Percentiles rank a stretch among this genome's conserved stretches.
Evolutionary conservation across 2,888 invertebrate genomes (phyloP).

Genomic region (Ichneumon xanthorius): DNA sequence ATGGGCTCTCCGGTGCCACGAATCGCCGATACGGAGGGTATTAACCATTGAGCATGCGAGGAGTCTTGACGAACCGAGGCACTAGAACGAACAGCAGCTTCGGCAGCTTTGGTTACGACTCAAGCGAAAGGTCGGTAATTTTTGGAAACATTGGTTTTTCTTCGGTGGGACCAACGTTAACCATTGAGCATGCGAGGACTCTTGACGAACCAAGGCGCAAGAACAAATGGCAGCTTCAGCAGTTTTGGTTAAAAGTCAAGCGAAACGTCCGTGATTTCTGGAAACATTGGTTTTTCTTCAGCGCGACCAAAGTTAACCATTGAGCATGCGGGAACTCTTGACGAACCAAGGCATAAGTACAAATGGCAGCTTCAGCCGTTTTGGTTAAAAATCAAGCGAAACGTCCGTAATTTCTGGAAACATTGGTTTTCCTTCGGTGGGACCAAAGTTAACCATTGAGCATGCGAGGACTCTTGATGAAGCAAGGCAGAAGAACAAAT

Average conservation of each 20-base stretch:
- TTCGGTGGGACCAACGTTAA: neutral
- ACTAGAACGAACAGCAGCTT: neutral
- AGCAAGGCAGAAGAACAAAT: conserved; percentile 10
- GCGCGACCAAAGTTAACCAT: conserved; percentile 8
- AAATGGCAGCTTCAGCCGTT: neutral
- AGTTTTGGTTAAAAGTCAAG: neutral
- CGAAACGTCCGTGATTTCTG: neutral
- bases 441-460: conserved; percentile 21
- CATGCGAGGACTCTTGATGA: neutral
- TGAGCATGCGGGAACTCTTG: neutral
- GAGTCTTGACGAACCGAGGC: neutral
- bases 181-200: conserved; percentile 5
- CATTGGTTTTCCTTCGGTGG: neutral
- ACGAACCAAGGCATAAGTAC: conserved; percentile 4
- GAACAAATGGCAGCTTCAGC: neutral
- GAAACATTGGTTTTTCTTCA: neutral
- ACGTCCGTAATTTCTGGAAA: neutral
- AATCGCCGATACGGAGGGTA: conserved; percentile 4
- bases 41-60: conserved; percentile 24
- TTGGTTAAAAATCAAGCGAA: neutral
- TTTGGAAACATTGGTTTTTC: neutral
- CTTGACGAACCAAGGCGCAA: neutral
- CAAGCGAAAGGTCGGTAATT: neutral
- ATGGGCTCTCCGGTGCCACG: neutral
- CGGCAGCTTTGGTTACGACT: neutral